These are phyloP conservation scores for Lomographa bimaculata DNA, from an alignment of 2,888 invertebrate genomes.

Conservation along the genomic window DNA sequence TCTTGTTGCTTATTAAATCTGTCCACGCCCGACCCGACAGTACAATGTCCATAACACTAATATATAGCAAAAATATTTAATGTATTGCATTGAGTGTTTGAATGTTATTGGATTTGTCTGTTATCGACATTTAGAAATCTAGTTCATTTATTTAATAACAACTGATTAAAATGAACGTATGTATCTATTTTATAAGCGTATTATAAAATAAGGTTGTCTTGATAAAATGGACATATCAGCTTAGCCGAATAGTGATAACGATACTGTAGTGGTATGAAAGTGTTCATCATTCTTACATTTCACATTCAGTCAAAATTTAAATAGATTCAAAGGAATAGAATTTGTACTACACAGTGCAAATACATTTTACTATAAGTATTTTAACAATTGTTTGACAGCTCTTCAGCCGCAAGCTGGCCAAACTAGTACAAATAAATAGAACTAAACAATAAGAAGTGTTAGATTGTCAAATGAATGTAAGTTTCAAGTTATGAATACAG, in stretches of 20 bases:
- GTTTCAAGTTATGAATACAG: too few species aligned
- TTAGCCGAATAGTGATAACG: constrained; percentile 11
- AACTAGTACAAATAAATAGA: constrained; percentile 6
- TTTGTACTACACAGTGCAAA: constrained; percentile 38
- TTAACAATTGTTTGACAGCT: constrained; percentile 14
- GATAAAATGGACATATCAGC: constrained; percentile 25
- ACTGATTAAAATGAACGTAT: constrained; percentile 12
- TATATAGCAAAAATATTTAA: too few species aligned
- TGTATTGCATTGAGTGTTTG: too few species aligned
- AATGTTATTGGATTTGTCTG: not conserved
- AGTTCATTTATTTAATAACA: constrained; percentile 8
- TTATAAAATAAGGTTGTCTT: constrained; percentile 20
- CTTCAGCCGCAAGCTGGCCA: constrained; percentile 3
- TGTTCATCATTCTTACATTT: constrained; percentile 13
- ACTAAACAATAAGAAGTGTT: constrained; percentile 5
- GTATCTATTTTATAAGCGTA: constrained; percentile 14
- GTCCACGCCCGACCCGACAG: too few species aligned
- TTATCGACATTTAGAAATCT: constrained; percentile 23
- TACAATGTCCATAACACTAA: too few species aligned
- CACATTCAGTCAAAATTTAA: constrained; percentile 23
- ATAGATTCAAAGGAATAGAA: constrained; percentile 27
- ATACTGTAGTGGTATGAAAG: constrained; percentile 12
- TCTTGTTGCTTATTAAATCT: too few species aligned
- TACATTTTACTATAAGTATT: constrained; percentile 24
- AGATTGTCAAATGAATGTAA: too few species aligned